phyloP scores from a whole-genome alignment of 2,797 vertebrate species.

The Bradypodion pumilum region DNA sequence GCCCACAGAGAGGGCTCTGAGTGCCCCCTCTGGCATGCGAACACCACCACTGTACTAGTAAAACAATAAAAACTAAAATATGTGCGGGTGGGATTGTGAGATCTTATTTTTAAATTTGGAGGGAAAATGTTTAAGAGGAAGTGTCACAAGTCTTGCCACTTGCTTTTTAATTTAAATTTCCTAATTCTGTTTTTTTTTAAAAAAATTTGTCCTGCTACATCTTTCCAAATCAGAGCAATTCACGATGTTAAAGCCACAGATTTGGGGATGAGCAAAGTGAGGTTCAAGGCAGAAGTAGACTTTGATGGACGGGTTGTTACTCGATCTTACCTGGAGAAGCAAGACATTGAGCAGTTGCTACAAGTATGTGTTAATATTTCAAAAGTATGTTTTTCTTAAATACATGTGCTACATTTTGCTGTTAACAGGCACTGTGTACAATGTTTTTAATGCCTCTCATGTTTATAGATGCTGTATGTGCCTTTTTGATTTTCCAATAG shows the following conservation, averaged over 20 bases:
- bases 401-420: slow-evolving; percentile 7
- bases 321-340: slow-evolving; percentile 96
- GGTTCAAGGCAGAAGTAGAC: slow-evolving; percentile 99
- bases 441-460: neutral
- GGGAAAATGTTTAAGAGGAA: neutral
- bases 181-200: slow-evolving; percentile 5
- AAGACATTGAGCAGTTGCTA: slow-evolving; percentile 96
- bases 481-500: neutral
- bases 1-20: no score
- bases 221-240: slow-evolving; percentile 85
- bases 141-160: neutral
- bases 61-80: neutral
- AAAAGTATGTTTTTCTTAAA: slow-evolving; percentile 15
- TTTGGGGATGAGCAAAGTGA: slow-evolving; percentile 95
- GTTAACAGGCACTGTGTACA: neutral
- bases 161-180: slow-evolving; percentile 22
- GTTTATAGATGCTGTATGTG: neutral
- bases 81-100: neutral
- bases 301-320: slow-evolving; percentile 98
- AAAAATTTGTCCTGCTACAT: slow-evolving; percentile 9
- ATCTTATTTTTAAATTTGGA: neutral
- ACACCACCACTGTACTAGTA: no score
- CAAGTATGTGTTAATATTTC: slow-evolving; percentile 77
- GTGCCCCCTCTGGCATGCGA: no score
- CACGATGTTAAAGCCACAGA: slow-evolving; percentile 99